Percentiles rank a stretch among this genome's conserved stretches.
phyloP scores from a whole-genome alignment of 35 echinoderm and acorn worm species.

The Patiria miniata region DNA sequence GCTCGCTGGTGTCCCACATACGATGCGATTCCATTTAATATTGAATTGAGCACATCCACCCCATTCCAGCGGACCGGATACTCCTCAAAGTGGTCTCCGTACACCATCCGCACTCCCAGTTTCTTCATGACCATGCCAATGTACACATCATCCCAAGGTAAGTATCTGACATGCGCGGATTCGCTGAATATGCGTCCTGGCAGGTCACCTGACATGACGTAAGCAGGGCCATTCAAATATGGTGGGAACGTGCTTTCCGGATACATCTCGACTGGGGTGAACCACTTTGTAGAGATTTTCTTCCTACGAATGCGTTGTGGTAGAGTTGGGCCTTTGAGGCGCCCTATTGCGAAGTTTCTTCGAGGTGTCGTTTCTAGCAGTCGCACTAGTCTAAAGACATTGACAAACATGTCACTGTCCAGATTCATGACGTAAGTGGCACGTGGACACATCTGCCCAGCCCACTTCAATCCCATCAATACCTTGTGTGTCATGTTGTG shows the following conservation, averaged over 20 bases:
- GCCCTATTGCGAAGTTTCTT: background rate
- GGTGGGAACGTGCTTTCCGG: background rate
- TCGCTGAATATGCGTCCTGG: background rate
- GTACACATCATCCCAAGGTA: slow-evolving; percentile 15
- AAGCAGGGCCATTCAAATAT: slow-evolving; percentile 8
- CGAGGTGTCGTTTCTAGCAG: background rate
- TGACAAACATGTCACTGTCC: slow-evolving; percentile 17
- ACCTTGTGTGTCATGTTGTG: slow-evolving; percentile 54
- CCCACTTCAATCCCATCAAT: slow-evolving; percentile 55
- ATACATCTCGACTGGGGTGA: background rate
- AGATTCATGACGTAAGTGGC: slow-evolving; percentile 44
- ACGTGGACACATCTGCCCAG: slow-evolving; percentile 3
- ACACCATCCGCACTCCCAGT: background rate
- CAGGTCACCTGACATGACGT: slow-evolving; percentile 27
- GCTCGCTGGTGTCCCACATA: background rate
- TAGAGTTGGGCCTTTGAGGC: background rate
- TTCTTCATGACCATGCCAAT: slow-evolving; percentile 6
- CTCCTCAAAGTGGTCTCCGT: background rate
- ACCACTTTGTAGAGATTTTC: background rate
- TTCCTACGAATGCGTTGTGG: background rate
- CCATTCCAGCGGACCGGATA: background rate
- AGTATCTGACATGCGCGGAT: background rate
- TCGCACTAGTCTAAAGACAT: background rate
- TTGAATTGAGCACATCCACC: background rate
- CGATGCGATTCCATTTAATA: background rate